Evolutionary conservation across 2,113 vertebrate species (phyloP).

Genomic region (Suricata suricatta): DNA sequence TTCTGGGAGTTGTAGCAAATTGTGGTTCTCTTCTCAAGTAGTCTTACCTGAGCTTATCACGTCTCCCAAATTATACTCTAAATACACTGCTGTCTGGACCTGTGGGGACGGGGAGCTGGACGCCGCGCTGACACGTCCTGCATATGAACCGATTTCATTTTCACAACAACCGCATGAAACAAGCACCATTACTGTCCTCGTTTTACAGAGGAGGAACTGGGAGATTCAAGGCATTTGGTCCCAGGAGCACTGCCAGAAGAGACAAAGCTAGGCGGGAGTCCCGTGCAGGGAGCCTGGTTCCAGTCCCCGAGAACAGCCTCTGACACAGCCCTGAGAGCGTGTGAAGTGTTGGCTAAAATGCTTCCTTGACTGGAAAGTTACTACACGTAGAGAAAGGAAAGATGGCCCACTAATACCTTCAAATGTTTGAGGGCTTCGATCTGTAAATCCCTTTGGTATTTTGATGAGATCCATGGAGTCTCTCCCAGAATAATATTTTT

Average conservation of each 20-base stretch:
- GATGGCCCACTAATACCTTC: neutral
- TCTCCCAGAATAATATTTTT: neutral
- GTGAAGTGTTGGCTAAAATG: neutral
- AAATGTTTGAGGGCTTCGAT: neutral
- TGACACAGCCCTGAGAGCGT: neutral
- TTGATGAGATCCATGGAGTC: neutral
- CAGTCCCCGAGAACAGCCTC: neutral
- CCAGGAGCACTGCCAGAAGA: too few relatives aligned
- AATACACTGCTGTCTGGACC: neutral
- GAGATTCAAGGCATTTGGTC: neutral
- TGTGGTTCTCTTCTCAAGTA: neutral
- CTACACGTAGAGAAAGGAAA: neutral
- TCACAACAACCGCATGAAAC: neutral
- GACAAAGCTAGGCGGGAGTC: neutral
- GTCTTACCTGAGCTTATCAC: neutral
- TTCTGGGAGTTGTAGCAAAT: neutral
- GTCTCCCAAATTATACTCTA: neutral
- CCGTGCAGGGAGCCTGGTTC: neutral
- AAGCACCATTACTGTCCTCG: neutral
- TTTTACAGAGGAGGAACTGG: neutral
- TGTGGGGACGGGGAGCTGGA: neutral
- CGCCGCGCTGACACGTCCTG: fast-evolving
- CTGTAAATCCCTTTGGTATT: neutral
- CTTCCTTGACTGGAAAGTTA: neutral
- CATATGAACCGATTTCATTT: neutral